Conservation (phyloP, 2,888 invertebrate genomes). For the Clostera curtula region DNA sequence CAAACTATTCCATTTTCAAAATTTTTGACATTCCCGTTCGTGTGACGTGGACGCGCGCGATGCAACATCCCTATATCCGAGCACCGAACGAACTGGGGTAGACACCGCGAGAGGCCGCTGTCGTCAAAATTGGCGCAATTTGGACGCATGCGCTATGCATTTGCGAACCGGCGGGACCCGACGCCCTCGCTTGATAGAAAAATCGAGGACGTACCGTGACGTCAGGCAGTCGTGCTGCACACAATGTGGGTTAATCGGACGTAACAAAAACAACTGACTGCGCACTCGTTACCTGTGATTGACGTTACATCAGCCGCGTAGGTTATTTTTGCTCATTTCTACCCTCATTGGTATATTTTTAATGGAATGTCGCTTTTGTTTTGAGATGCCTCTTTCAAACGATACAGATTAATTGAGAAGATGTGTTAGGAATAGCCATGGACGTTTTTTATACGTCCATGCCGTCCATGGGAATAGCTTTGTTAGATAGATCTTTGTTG, state of each 20-base stretch:
- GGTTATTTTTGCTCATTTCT: conserved; percentile 30
- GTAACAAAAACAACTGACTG: conserved; percentile 50
- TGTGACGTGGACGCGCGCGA: conserved; percentile 41
- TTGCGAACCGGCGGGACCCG: conserved; percentile 58
- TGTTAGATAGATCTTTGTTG: no score
- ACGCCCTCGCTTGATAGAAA: conserved; percentile 63
- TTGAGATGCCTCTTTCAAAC: no score
- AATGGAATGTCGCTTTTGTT: no score
- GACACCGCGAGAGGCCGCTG: conserved; percentile 65
- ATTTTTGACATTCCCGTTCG: conserved; percentile 53
- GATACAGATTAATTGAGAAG: no score
- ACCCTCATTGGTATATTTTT: no score
- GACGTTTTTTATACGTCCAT: no score
- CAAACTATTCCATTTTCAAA: conserved; percentile 60
- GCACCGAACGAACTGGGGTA: conserved; percentile 48
- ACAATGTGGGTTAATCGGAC: conserved; percentile 65
- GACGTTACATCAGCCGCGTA: conserved; percentile 7
- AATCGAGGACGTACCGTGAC: conserved; percentile 72
- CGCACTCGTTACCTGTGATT: conserved; percentile 10
- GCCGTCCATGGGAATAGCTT: no score
- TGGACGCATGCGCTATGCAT: conserved; percentile 61
- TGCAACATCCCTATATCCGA: conserved; percentile 57
- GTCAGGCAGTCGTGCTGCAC: conserved; percentile 50
- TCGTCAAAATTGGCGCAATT: conserved; percentile 70
- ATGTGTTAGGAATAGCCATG: no score